Evolutionary conservation across 1,140 invertebrate genomes (phyloP).

Genomic region (Babylonia areolata): DNA sequence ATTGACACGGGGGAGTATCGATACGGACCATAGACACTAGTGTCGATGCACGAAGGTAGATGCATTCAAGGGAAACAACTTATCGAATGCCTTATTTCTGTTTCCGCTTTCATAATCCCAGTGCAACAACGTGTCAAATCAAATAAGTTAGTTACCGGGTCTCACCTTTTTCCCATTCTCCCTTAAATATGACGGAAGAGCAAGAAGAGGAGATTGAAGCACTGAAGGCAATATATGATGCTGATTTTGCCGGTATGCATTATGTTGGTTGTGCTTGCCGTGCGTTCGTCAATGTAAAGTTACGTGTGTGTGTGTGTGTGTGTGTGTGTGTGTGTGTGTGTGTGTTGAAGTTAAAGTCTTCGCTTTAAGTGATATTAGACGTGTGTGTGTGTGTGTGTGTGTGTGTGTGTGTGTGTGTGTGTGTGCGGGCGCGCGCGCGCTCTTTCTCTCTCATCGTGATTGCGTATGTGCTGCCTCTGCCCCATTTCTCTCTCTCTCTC

Average conservation of each 20-base stretch:
- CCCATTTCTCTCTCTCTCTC: background rate
- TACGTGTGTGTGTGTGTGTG: background rate
- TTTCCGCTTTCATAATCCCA: constrained; percentile 29
- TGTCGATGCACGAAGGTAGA: background rate
- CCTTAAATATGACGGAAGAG: constrained; percentile 39
- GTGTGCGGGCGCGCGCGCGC: background rate
- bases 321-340: constrained; percentile 11
- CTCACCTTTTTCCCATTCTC: too few species aligned
- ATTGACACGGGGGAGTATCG: background rate
- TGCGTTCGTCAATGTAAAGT: too few species aligned
- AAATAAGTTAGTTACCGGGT: background rate
- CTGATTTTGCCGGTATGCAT: constrained; percentile 49
- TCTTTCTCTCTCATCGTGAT: background rate
- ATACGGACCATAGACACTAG: background rate
- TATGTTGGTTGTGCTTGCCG: background rate
- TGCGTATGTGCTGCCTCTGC: background rate
- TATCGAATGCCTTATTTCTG: too few species aligned
- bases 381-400: constrained; percentile 12
- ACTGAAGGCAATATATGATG: constrained; percentile 51
- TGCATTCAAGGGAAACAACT: background rate
- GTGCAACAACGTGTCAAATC: background rate
- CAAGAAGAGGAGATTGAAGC: constrained; percentile 56
- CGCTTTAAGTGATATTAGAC: background rate
- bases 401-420: constrained; percentile 11
- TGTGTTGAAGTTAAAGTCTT: background rate